Evolutionary conservation across 2,113 vertebrate species (phyloP), one percentile per base, ranked within the genome.

Genomic region (Ailuropoda melanoleuca): DNA sequence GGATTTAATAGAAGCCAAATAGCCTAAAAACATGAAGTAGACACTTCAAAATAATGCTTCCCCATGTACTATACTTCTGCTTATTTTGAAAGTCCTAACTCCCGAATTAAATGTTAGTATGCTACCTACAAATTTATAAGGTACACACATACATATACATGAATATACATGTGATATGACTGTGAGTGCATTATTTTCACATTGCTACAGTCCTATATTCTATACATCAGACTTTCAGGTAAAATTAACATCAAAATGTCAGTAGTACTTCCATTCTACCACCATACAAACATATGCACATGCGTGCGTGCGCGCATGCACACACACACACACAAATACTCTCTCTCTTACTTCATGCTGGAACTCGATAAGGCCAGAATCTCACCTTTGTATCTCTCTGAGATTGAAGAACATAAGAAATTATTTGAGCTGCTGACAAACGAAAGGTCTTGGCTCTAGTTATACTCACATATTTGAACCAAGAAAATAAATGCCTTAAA

Each of bases 401-500:
- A 94, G 43, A 88, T 21, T 39, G 53, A 94, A 86, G 31, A 78
- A 66, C 43, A 31, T 24, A 75, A 83, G 19, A 80, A 70, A 23
- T 64, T 43, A 88, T 95, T 39, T 96, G 31, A 96, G 80, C 74
- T 80, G 19, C 48, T 97, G 50, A 95, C 86, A 87, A 70, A 90
- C 29, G 13, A 96, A 96, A 97, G 84, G 31, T 81, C 72, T 81
- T 64, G 46, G 80, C 24, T 92, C 66, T 92, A 84, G 50, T 64
- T 70, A 56, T 13, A 95, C 48, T 60, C 83, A 85, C 37, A 77
- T 39, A 87, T 55, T 17, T 84, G 34, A 96, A 97, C 60, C 39
- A 93, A 88, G 43, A 37, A 93, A 89, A 34, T 64, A 93, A 97
- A 83, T 93, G 93, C 48, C 74, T 93, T 87, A 90, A 86, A 95